These are phyloP conservation scores for Myodes glareolus DNA, from an alignment of 2,113 vertebrate genomes.

Conservation along the genomic window DNA sequence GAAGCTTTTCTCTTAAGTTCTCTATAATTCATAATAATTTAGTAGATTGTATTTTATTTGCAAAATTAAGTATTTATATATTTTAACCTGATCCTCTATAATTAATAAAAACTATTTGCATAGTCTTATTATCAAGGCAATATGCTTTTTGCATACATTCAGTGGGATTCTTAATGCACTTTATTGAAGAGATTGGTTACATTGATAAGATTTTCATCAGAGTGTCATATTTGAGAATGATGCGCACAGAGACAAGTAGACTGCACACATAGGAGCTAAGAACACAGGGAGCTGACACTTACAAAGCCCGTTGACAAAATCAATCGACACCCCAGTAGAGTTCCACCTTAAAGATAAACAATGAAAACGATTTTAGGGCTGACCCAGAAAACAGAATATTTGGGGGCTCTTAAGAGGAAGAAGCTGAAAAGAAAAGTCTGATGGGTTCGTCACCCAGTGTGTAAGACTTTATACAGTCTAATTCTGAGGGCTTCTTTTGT, in stretches of 20 bases:
- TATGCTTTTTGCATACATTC: conserved; percentile 1
- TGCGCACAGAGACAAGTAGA: background rate
- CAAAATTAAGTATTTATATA: conserved; percentile 44
- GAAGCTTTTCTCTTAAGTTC: background rate
- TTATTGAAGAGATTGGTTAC: conserved; percentile 6
- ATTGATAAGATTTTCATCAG: background rate
- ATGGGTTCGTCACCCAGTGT: background rate
- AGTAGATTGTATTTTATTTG: background rate
- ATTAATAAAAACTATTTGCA: conserved; percentile 5
- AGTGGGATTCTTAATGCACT: background rate
- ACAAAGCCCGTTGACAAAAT: background rate
- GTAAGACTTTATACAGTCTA: background rate
- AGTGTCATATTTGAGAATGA: conserved; percentile 47
- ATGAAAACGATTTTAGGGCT: background rate
- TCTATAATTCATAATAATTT: background rate
- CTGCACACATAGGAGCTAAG: background rate
- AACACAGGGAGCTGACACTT: background rate
- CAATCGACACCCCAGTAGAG: background rate
- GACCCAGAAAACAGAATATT: background rate
- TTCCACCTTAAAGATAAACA: background rate
- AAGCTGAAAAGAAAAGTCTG: conserved; percentile 18
- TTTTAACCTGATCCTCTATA: conserved; percentile 5
- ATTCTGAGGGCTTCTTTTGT: background rate
- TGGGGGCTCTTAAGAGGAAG: background rate
- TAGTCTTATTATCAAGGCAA: conserved; percentile 10